Evolutionary conservation across 2,797 vertebrate species (phyloP).

Genomic region (Sebastes trivittatus): DNA sequence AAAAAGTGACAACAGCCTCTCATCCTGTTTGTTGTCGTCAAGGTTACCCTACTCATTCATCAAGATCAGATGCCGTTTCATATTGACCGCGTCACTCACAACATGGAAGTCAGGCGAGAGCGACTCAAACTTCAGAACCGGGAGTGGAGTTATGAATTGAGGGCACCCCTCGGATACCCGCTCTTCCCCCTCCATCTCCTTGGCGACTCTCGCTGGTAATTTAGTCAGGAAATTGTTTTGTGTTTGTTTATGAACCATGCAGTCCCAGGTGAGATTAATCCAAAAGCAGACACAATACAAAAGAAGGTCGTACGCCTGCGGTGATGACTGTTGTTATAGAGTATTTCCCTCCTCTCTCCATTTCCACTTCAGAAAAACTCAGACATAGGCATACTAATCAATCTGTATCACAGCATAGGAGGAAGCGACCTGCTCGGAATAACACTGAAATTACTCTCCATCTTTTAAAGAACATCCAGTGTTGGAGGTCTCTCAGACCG

Average conservation of each 20-base stretch:
- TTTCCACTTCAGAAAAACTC: slow-evolving; percentile 43
- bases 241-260: slow-evolving; percentile 74
- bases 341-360: not conserved
- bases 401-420: slow-evolving; percentile 2
- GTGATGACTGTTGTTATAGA: slow-evolving; percentile 24
- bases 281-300: slow-evolving; percentile 43
- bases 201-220: slow-evolving; percentile 54
- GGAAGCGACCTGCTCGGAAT: slow-evolving; percentile 21
- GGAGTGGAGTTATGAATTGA: slow-evolving; percentile 40
- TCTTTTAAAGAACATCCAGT: slow-evolving; percentile 46
- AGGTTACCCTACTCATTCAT: slow-evolving; percentile 23
- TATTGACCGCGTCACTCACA: slow-evolving; percentile 11
- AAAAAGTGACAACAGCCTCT: not conserved
- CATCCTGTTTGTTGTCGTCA: slow-evolving; percentile 11
- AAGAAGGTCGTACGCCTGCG: slow-evolving; percentile 38
- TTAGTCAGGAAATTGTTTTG: slow-evolving; percentile 74
- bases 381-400: slow-evolving; percentile 44
- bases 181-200: slow-evolving; percentile 44
- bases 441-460: slow-evolving; percentile 52
- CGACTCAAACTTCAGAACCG: slow-evolving; percentile 20
- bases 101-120: slow-evolving; percentile 29
- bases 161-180: not conserved
- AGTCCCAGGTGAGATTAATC: slow-evolving; percentile 72
- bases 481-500: slow-evolving; percentile 41
- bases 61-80: slow-evolving; percentile 3